Evolutionary conservation across 2,797 vertebrate genomes (phyloP), one percentile per base, ranked within the genome.

Genomic region (Pseudopleuronectes americanus): DNA sequence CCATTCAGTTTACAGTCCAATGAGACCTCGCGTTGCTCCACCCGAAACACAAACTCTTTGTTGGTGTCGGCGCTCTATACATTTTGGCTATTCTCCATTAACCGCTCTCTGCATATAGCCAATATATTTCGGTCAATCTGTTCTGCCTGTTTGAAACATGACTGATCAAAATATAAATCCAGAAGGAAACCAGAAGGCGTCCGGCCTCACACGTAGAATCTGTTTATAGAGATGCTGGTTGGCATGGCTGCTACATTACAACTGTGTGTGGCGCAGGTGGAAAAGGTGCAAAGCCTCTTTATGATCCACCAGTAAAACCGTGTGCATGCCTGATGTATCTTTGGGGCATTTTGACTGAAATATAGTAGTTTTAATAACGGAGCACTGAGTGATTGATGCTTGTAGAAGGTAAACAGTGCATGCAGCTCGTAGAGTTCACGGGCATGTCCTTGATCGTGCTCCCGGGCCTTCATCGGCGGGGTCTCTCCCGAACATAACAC

Each of bases 401-500:
- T 66, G 23, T 24, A 76, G 60, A 74, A 63, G 57, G 62, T 77
- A 79, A 82, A 71, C 41, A 61, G 58, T 57, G 76, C 77, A 76
- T 66, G 68, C 19, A 59, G 61, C 65, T 71, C 28, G 28, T 75
- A 53, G 58, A 57, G 45, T 52, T 74, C 33, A 47, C 6, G 12
- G 53, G 71, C 83, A 72, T 82, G 85, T 80, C 68, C 69, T 88
- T 79, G 62, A 76, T 84, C 43, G 6, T 49, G 63, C 68, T 82
- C 66, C 65, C 26, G 60, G 60, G 82, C 67, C 70, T 87, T 83
- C 74, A 80, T 82, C 76, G n/a, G 68, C 36, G 33, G 55, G 54
- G 78, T 77, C 60, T 72, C 55, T 77, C 70, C 76, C 74, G 72
- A 82, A 87, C 81, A 91, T 85, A 87, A 90, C 77, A 83, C 80